Percentiles rank a stretch among this genome's conserved stretches.
Evolutionary conservation across 2,797 vertebrate species (phyloP).

Genomic region (Florisuga fusca): DNA sequence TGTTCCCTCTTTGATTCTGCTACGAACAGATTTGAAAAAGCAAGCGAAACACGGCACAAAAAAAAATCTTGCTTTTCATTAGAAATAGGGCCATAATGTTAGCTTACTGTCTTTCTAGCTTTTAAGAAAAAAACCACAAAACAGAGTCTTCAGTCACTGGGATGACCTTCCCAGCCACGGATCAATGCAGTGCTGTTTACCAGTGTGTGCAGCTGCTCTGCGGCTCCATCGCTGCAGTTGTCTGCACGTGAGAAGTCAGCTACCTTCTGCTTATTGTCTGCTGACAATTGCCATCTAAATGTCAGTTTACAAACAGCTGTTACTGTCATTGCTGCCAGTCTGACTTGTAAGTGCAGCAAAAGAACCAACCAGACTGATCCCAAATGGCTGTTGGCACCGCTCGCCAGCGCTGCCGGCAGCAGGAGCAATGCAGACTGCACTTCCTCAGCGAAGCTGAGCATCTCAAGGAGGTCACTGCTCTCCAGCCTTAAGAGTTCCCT

Average conservation of each 20-base stretch:
- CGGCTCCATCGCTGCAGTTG: not conserved
- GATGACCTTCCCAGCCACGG: conserved; percentile 12
- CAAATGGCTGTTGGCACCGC: not conserved
- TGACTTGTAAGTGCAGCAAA: not conserved
- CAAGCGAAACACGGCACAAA: too few relatives aligned
- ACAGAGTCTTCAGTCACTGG: not conserved
- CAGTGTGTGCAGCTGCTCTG: not conserved
- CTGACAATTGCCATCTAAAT: conserved; percentile 41
- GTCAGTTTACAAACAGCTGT: conserved; percentile 45
- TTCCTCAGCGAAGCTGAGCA: accelerated
- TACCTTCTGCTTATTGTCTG: not conserved
- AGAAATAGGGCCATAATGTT: not conserved
- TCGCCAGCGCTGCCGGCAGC: accelerated
- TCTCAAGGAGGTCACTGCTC: not conserved
- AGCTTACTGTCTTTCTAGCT: not conserved
- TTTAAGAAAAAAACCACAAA: not conserved
- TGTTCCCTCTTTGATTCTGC: not conserved
- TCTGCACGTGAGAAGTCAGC: not conserved
- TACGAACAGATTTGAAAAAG: not conserved
- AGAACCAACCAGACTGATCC: not conserved
- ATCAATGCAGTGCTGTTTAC: not conserved
- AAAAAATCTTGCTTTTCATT: not conserved
- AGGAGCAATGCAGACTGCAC: not conserved
- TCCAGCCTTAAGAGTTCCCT: not conserved
- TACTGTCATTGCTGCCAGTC: not conserved